These are phyloP conservation scores for Wiebesia pumilae DNA, from an alignment of 1,140 invertebrate genomes.

Conservation along the genomic window DNA sequence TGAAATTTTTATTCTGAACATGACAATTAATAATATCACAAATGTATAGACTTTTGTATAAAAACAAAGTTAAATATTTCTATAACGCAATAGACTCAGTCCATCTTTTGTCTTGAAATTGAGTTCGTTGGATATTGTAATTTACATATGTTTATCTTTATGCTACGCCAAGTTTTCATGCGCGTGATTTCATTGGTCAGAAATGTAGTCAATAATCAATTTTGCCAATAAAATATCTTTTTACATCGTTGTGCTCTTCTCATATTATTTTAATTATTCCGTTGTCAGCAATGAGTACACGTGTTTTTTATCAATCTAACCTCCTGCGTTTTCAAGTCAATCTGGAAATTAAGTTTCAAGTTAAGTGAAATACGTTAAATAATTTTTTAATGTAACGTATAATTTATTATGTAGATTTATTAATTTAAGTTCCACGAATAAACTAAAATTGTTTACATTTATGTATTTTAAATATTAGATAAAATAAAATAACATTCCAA, in stretches of 20 bases:
- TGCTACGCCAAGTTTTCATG: background rate
- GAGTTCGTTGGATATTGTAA: background rate
- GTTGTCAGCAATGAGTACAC: slow-evolving; percentile 27
- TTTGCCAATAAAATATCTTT: slow-evolving; percentile 6
- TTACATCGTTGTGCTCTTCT: too few relatives aligned
- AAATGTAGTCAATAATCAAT: slow-evolving; percentile 10
- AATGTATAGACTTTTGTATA: background rate
- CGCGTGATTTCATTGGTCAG: slow-evolving; percentile 17
- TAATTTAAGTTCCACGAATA: background rate
- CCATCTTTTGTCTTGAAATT: background rate
- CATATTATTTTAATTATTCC: background rate
- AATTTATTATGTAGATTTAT: slow-evolving; percentile 7
- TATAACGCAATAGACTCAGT: background rate
- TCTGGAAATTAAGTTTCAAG: slow-evolving; percentile 38
- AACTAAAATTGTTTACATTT: background rate
- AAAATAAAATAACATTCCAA: too few relatives aligned
- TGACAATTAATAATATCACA: slow-evolving; percentile 2
- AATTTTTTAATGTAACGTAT: background rate
- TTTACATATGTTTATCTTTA: background rate
- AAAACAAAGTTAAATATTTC: slow-evolving; percentile 24
- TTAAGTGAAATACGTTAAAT: slow-evolving; percentile 13
- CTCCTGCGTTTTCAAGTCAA: slow-evolving; percentile 27
- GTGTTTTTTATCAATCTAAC: slow-evolving; percentile 35
- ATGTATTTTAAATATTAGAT: background rate
- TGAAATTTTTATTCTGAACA: slow-evolving; percentile 55